Conservation (phyloP, 2,888 invertebrate genomes). For the Polydesmus complanatus region DNA sequence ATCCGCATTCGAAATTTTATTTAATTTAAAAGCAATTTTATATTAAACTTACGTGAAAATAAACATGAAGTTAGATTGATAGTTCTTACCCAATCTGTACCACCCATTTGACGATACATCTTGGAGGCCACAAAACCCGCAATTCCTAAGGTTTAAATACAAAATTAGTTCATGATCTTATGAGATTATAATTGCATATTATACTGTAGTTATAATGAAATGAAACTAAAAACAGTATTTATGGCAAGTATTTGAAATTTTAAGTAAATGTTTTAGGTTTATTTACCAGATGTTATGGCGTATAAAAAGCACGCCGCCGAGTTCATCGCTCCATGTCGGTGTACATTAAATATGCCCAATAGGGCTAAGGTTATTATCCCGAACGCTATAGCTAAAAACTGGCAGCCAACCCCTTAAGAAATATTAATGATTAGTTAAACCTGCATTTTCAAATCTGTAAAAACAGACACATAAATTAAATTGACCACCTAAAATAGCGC, state of each 20-base stretch:
- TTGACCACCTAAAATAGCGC: conserved; percentile 35
- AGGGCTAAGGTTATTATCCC: conserved; percentile 37
- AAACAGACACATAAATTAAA: background rate
- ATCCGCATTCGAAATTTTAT: background rate
- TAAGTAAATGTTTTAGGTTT: conserved; percentile 31
- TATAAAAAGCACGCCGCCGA: conserved; percentile 36
- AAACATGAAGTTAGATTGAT: conserved; percentile 38
- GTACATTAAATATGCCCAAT: conserved; percentile 36
- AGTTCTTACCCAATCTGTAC: conserved; percentile 38
- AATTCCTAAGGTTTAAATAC: conserved; percentile 35
- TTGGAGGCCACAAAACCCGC: conserved; percentile 38
- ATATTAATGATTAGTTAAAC: background rate
- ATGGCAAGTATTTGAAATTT: conserved; percentile 36
- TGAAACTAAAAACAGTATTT: conserved; percentile 37
- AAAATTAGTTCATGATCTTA: no score
- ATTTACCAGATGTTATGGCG: conserved; percentile 34
- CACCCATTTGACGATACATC: conserved; percentile 36
- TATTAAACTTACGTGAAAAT: conserved; percentile 33
- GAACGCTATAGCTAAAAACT: conserved; percentile 36
- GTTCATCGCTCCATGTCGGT: conserved; percentile 37
- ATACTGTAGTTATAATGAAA: no score
- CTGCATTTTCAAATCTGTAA: no score
- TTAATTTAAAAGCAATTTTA: background rate
- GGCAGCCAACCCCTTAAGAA: conserved; percentile 35
- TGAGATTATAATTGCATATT: no score